Percentiles rank a stretch among this genome's conserved stretches.
These are phyloP conservation scores for Hippasteria phrygiana DNA, from an alignment of 53 echinoderm and acorn worm species.

Conservation along the genomic window DNA sequence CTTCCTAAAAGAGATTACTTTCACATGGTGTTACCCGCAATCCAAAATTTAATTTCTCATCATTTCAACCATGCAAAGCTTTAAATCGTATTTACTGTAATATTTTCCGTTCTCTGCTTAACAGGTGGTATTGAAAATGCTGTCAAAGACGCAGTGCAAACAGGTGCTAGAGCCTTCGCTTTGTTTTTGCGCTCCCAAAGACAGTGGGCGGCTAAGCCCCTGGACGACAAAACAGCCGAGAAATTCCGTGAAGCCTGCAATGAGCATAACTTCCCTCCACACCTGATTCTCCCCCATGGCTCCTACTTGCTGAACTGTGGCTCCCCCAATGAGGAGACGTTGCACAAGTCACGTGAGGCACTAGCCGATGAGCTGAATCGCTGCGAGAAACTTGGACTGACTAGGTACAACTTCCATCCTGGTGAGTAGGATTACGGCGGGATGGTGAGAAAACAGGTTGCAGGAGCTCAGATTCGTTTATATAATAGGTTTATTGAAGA, in stretches of 20 bases:
- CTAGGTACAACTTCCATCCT: slow-evolving; percentile 93
- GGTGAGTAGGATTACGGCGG: slow-evolving; percentile 69
- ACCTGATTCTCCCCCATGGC: slow-evolving; percentile 88
- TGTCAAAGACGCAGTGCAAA: slow-evolving; percentile 73
- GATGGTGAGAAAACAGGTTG: too few relatives aligned
- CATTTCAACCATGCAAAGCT: too few relatives aligned
- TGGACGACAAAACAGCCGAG: slow-evolving; percentile 72
- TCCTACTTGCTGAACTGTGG: slow-evolving; percentile 95
- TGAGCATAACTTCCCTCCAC: slow-evolving; percentile 73
- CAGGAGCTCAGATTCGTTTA: too few relatives aligned
- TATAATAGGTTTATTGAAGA: too few relatives aligned
- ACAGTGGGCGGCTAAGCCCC: slow-evolving; percentile 92
- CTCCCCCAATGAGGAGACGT: slow-evolving; percentile 82
- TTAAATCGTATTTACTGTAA: too few relatives aligned
- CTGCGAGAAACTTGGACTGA: slow-evolving; percentile 88
- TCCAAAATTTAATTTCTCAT: too few relatives aligned
- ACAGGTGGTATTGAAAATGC: slow-evolving; percentile 89
- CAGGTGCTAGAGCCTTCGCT: slow-evolving; percentile 85
- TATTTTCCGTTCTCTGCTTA: too few relatives aligned
- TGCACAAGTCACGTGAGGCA: slow-evolving; percentile 78
- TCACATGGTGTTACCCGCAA: too few relatives aligned
- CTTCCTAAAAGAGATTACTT: too few relatives aligned
- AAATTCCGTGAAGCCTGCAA: slow-evolving; percentile 69
- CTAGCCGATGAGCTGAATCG: slow-evolving; percentile 81
- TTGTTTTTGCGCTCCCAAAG: slow-evolving; percentile 92